Evolutionary conservation across 1,140 invertebrate species (phyloP).

Genomic region (Nasonia giraulti): DNA sequence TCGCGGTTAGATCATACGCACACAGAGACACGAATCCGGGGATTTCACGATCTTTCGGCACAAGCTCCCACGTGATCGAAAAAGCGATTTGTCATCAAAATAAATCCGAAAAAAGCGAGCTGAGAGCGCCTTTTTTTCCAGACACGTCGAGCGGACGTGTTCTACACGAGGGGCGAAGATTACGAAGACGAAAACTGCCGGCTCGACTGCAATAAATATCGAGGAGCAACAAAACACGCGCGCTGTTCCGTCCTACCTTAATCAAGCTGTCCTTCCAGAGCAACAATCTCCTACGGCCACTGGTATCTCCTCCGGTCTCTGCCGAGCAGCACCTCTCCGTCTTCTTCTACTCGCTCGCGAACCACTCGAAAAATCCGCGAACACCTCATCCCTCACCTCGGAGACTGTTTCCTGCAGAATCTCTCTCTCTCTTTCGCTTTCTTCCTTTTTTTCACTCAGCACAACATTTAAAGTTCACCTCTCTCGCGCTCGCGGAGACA

Average conservation of each 20-base stretch:
- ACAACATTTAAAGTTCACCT: constrained; percentile 13
- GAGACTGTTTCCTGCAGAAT: constrained; percentile 11
- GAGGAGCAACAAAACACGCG: neutral
- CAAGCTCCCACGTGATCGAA: no score
- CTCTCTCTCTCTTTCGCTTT: neutral
- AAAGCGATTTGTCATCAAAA: neutral
- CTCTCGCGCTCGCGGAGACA: neutral
- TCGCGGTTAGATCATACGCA: neutral
- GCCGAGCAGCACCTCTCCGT: no score
- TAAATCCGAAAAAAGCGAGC: neutral
- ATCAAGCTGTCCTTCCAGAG: constrained; percentile 25
- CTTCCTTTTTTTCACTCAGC: neutral
- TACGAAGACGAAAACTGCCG: no score
- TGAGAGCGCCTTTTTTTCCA: no score
- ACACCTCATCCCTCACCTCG: constrained; percentile 40
- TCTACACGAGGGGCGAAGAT: no score
- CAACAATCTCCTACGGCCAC: neutral
- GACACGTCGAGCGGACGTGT: no score
- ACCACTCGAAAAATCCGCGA: constrained; percentile 28
- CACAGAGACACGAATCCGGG: neutral
- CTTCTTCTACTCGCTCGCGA: constrained; percentile 23
- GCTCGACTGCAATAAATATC: no score
- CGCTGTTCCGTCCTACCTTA: constrained; percentile 33
- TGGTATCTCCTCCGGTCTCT: constrained; percentile 2
- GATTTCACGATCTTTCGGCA: neutral